phyloP scores from a whole-genome alignment of 2,888 invertebrate genomes.

The Folsomia candida region DNA sequence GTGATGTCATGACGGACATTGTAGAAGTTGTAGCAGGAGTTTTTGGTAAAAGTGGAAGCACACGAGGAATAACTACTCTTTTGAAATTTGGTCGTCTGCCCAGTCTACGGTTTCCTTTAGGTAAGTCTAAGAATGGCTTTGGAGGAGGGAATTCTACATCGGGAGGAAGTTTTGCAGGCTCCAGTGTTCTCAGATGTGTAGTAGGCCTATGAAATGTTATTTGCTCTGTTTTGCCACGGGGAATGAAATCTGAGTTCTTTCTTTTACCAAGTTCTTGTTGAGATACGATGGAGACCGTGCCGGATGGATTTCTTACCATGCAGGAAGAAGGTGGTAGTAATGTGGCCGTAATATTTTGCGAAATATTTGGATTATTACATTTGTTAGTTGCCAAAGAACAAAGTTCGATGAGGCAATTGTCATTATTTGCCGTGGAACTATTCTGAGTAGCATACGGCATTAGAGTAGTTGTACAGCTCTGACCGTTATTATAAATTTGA shows the following conservation, averaged over 20 bases:
- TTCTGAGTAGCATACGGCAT: not conserved
- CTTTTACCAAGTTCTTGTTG: too few relatives aligned
- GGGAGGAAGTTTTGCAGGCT: not conserved
- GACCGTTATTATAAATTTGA: too few relatives aligned
- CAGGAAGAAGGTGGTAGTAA: conserved; percentile 23
- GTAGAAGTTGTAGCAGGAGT: not conserved
- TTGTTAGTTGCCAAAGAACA: not conserved
- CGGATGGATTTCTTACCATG: conserved; percentile 13
- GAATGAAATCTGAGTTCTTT: not conserved
- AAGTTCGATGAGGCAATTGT: not conserved
- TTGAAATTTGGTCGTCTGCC: conserved; percentile 58
- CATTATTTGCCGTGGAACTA: not conserved
- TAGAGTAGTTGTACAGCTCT: too few relatives aligned
- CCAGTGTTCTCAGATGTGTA: not conserved
- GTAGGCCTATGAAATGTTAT: conserved; percentile 10
- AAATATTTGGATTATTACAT: not conserved
- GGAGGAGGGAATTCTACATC: conserved; percentile 36
- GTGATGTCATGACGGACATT: not conserved
- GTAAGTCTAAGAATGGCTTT: conserved; percentile 47
- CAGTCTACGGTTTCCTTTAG: conserved; percentile 52
- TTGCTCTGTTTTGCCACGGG: not conserved
- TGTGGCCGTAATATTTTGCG: conserved; percentile 21
- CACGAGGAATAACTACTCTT: conserved; percentile 72
- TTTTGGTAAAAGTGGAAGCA: conserved; percentile 67
- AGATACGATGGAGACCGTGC: not conserved